A percentile compares a stretch with the other conserved stretches of the same genome.
Evolutionary conservation across 2,888 invertebrate genomes (phyloP).

Genomic region (Sussaba pulchella): DNA sequence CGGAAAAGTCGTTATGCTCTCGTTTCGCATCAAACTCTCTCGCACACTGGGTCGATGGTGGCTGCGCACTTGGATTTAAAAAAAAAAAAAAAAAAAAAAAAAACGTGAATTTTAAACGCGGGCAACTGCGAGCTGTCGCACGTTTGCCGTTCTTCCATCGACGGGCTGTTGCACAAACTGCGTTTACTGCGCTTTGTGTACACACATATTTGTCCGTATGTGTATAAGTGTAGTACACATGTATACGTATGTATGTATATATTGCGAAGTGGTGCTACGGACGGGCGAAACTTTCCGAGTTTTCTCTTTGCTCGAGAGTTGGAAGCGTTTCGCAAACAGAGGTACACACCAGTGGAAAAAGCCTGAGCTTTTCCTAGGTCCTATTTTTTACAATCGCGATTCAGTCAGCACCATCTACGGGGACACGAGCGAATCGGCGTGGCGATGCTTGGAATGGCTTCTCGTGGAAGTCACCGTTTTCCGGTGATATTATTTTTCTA

Average conservation of each 20-base stretch:
- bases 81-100: too few relatives aligned
- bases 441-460: background rate
- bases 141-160: conserved; percentile 7
- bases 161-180: conserved; percentile 30
- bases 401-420: background rate
- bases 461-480: background rate
- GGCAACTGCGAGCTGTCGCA: conserved; percentile 19
- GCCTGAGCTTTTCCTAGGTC: background rate
- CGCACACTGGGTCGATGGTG: background rate
- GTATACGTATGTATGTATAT: background rate
- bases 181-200: conserved; percentile 20
- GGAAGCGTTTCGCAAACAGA: conserved; percentile 59
- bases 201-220: background rate
- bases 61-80: conserved; percentile 21
- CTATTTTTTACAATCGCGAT: conserved; percentile 16
- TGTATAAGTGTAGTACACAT: conserved; percentile 11
- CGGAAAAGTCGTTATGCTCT: conserved; percentile 26
- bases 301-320: conserved; percentile 50
- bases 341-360: conserved; percentile 43
- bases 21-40: conserved; percentile 4
- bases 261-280: conserved; percentile 39
- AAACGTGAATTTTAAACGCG: conserved; percentile 37
- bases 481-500: conserved; percentile 5
- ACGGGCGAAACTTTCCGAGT: conserved; percentile 31
- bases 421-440: background rate